Conservation (phyloP, 2,888 invertebrate genomes). For the Apodemia mormo region DNA sequence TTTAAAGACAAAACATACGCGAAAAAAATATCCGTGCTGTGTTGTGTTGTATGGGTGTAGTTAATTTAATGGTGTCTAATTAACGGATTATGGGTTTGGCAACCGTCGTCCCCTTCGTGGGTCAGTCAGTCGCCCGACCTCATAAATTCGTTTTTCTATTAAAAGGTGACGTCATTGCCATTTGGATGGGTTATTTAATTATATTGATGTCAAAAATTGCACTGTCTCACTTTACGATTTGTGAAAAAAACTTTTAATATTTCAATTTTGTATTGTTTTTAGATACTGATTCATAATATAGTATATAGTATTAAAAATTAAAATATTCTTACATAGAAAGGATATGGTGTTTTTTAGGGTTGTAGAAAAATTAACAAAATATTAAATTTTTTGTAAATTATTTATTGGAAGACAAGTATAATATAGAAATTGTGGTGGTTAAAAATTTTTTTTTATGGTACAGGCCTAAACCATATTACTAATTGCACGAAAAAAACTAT, state of each 20-base stretch:
- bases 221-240: slow-evolving; percentile 33
- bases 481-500: no score
- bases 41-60: slow-evolving; percentile 20
- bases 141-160: slow-evolving; percentile 71
- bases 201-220: slow-evolving; percentile 34
- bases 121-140: slow-evolving; percentile 61
- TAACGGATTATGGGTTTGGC: slow-evolving; percentile 69
- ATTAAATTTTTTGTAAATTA: no score
- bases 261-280: background rate
- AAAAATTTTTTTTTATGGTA: no score
- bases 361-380: no score
- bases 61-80: slow-evolving; percentile 52
- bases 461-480: no score
- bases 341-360: no score
- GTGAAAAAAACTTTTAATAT: background rate
- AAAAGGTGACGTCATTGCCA: slow-evolving; percentile 73
- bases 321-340: no score
- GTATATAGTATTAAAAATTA: no score
- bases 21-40: slow-evolving; percentile 43
- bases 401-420: no score
- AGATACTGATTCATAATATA: background rate
- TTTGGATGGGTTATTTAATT: slow-evolving; percentile 49
- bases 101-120: slow-evolving; percentile 53
- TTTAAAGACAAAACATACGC: slow-evolving; percentile 36
- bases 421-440: no score